Percentiles rank a stretch among this genome's conserved stretches.
These are phyloP conservation scores for Cepphus grylle DNA, from an alignment of 2,113 vertebrate species.

Conservation along the genomic window DNA sequence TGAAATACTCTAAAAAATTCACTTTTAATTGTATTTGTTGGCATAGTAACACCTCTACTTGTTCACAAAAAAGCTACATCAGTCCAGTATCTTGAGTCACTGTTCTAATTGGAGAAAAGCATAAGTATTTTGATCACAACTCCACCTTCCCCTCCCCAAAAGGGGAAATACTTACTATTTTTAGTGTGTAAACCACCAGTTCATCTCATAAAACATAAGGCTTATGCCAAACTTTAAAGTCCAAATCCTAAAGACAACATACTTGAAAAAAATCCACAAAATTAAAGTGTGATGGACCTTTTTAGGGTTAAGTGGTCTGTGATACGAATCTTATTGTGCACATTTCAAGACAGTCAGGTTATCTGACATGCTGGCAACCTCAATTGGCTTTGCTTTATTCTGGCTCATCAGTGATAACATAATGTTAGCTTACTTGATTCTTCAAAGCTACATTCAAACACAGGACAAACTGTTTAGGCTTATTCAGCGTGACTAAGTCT, in stretches of 20 bases:
- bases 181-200: background rate
- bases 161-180: background rate
- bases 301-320: background rate
- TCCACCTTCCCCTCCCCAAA: background rate
- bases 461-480: background rate
- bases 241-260: background rate
- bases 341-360: background rate
- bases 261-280: background rate
- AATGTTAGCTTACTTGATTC: constrained; percentile 1
- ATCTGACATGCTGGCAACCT: background rate
- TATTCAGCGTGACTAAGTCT: background rate
- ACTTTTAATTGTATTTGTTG: background rate
- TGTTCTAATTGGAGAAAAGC: background rate
- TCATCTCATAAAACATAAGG: background rate
- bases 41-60: background rate
- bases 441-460: background rate
- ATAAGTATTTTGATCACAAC: background rate
- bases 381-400: background rate
- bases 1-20: background rate
- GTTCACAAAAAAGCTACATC: background rate
- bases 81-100: background rate
- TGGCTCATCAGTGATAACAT: background rate
- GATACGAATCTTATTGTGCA: background rate
- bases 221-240: background rate
- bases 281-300: background rate